phyloP scores from a whole-genome alignment of 1,140 invertebrate species.

The Acromyrmex heyeri region DNA sequence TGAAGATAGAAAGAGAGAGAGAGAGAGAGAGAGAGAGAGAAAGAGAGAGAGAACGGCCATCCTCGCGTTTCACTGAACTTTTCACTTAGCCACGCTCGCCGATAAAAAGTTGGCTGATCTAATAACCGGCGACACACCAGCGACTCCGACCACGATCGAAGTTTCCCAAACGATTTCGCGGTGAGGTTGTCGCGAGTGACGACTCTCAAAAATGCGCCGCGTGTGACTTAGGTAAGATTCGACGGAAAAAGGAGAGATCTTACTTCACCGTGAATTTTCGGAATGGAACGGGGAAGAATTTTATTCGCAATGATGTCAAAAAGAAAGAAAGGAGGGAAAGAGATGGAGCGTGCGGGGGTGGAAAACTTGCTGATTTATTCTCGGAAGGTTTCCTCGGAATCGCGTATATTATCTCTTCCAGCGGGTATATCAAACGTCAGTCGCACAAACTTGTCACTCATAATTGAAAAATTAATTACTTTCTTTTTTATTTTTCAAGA shows the following conservation, averaged over 20 bases:
- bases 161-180: slow-evolving; percentile 68
- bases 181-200: slow-evolving; percentile 48
- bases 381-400: neutral
- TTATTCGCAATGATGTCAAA: slow-evolving; percentile 32
- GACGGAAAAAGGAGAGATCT: slow-evolving; percentile 11
- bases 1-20: too few relatives aligned
- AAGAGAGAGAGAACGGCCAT: neutral
- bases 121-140: slow-evolving; percentile 79
- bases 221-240: slow-evolving; percentile 5
- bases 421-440: slow-evolving; percentile 32
- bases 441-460: slow-evolving; percentile 9
- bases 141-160: slow-evolving; percentile 68
- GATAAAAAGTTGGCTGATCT: slow-evolving; percentile 83
- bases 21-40: neutral
- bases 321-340: neutral
- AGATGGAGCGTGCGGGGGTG: neutral
- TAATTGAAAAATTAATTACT: neutral
- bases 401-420: neutral
- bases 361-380: slow-evolving; percentile 40
- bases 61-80: slow-evolving; percentile 76
- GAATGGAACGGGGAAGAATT: slow-evolving; percentile 20
- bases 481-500: neutral
- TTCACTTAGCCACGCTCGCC: slow-evolving; percentile 80
- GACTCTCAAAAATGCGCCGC: slow-evolving; percentile 34
- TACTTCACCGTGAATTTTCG: neutral